Conservation (phyloP, 1,140 invertebrate species). For the Lethrus apterus region DNA sequence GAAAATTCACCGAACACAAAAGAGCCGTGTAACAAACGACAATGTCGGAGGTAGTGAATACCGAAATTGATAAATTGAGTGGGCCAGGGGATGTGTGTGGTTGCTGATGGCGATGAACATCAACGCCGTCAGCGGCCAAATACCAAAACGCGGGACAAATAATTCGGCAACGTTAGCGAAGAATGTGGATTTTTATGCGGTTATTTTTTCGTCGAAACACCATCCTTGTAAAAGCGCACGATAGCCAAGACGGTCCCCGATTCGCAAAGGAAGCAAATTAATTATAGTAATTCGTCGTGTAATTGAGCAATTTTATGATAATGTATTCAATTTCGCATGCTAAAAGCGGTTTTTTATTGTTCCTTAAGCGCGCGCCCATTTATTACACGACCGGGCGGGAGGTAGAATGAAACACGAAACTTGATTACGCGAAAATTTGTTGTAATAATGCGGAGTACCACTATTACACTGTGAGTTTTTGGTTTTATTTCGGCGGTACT, state of each 20-base stretch:
- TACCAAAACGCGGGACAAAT: conserved; percentile 1
- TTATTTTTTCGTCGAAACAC: too few relatives aligned
- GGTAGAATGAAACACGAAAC: too few relatives aligned
- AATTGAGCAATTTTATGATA: too few relatives aligned
- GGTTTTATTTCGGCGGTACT: not conserved
- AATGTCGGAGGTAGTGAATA: conserved; percentile 23
- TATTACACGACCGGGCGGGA: not conserved
- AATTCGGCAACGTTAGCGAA: too few relatives aligned
- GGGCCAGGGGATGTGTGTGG: conserved; percentile 9
- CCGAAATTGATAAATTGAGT: conserved; percentile 29
- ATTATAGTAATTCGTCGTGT: too few relatives aligned
- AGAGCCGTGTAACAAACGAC: conserved; percentile 19
- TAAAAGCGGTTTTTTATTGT: not conserved
- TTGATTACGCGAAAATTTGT: too few relatives aligned
- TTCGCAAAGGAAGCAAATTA: too few relatives aligned
- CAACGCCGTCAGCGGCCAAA: conserved; percentile 11
- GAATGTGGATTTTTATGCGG: too few relatives aligned
- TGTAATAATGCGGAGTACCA: too few relatives aligned
- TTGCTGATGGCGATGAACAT: conserved; percentile 10
- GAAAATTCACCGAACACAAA: conserved; percentile 18
- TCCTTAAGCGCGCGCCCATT: not conserved
- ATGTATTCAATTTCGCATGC: conserved; percentile 1
- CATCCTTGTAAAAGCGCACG: too few relatives aligned
- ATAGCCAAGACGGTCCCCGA: too few relatives aligned
- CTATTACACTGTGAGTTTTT: too few relatives aligned